Conservation (phyloP, 2,797 vertebrate species). For the Sebastes kiyomatsui region DNA sequence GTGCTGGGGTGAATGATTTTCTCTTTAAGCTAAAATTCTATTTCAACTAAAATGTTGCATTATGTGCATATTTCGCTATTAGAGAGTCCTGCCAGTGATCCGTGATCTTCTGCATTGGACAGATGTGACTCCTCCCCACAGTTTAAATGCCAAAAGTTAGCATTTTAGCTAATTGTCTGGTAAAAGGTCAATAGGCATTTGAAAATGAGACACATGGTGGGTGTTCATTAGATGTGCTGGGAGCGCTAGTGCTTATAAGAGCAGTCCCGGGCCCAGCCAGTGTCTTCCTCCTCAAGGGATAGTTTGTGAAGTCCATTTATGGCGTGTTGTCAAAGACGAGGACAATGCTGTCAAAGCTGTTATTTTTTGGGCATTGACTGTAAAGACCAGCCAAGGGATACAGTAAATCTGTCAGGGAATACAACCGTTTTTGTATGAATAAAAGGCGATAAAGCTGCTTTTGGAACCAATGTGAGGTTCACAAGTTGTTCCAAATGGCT, state of each 20-base stretch:
- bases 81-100: constrained; percentile 4
- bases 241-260: constrained; percentile 58
- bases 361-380: constrained; percentile 38
- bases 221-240: constrained; percentile 67
- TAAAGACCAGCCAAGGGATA: constrained; percentile 40
- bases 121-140: constrained; percentile 48
- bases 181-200: constrained; percentile 76
- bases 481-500: constrained; percentile 29
- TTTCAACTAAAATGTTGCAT: not conserved
- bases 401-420: constrained; percentile 40
- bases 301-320: constrained; percentile 59
- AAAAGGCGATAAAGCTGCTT: constrained; percentile 30
- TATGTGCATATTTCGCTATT: constrained; percentile 11
- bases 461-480: constrained; percentile 15
- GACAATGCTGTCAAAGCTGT: constrained; percentile 55
- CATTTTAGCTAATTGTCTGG: constrained; percentile 72
- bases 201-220: constrained; percentile 69
- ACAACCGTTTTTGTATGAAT: constrained; percentile 33
- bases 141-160: constrained; percentile 71
- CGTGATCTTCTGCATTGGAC: constrained; percentile 26
- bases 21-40: not conserved
- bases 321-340: constrained; percentile 47
- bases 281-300: constrained; percentile 52
- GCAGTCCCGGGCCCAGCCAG: constrained; percentile 27
- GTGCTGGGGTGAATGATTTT: not conserved